Conservation (phyloP, 2,888 invertebrate genomes). For the Erannis defoliaria region DNA sequence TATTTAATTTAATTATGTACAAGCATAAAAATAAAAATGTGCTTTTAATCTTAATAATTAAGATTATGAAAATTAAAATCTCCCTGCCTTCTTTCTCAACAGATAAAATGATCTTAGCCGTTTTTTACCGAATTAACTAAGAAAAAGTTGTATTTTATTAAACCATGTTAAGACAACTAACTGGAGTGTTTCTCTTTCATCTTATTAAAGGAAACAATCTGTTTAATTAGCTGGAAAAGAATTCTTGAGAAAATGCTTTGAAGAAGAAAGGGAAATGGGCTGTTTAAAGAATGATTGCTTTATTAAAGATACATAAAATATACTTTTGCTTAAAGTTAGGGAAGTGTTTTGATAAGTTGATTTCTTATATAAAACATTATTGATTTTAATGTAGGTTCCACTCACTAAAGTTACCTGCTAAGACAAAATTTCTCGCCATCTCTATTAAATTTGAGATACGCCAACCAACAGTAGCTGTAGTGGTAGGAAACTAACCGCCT, state of each 20-base stretch:
- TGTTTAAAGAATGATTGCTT: constrained; percentile 6
- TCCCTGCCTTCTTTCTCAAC: neutral
- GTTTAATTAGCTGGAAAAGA: constrained; percentile 19
- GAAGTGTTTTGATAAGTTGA: too few relatives aligned
- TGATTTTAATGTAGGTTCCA: too few relatives aligned
- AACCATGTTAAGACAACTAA: constrained; percentile 4
- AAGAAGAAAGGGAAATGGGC: constrained; percentile 3
- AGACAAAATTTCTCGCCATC: too few relatives aligned
- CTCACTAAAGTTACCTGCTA: too few relatives aligned
- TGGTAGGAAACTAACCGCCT: too few relatives aligned
- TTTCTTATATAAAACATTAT: too few relatives aligned
- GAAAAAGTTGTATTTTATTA: neutral
- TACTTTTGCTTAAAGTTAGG: neutral
- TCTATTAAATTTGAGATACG: too few relatives aligned
- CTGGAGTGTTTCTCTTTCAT: constrained; percentile 16
- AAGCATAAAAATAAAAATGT: neutral
- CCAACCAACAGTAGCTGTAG: too few relatives aligned
- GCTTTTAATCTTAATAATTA: neutral
- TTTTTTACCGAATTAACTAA: neutral
- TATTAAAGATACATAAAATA: neutral
- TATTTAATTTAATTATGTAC: neutral
- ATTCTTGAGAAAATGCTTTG: constrained; percentile 18
- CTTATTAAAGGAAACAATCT: constrained; percentile 22
- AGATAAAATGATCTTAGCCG: neutral
- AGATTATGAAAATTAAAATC: neutral